phyloP scores from a whole-genome alignment of 2,113 vertebrate genomes.

The Ranitomeya imitator region DNA sequence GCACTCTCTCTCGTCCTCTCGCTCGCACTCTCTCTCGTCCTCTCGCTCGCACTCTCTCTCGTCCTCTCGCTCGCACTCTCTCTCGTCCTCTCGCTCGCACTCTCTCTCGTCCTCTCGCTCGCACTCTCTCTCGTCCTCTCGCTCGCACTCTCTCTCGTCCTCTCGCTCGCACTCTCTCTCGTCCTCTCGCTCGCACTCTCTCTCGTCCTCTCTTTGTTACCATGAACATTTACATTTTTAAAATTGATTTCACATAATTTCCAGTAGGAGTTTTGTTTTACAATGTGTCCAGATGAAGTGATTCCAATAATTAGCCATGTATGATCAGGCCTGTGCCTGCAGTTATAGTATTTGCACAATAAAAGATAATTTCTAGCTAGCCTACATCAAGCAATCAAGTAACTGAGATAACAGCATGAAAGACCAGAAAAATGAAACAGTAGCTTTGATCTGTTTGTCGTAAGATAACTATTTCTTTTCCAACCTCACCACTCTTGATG shows the following conservation, averaged over 20 bases:
- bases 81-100: too few species aligned
- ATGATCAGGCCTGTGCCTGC: not conserved
- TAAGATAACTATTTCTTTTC: not conserved
- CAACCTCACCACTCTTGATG: not conserved
- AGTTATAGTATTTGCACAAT: not conserved
- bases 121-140: too few species aligned
- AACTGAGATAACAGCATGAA: not conserved
- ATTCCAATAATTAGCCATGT: not conserved
- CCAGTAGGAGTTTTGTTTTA: not conserved
- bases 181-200: too few species aligned
- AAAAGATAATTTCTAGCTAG: not conserved
- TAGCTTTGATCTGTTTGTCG: not conserved
- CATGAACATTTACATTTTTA: not conserved
- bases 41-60: too few species aligned
- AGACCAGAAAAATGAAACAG: not conserved
- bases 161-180: too few species aligned
- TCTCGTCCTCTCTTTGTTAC: too few species aligned
- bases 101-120: too few species aligned
- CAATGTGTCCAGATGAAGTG: not conserved
- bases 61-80: too few species aligned
- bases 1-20: too few species aligned
- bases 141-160: too few species aligned
- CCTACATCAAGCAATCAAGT: not conserved
- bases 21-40: too few species aligned
- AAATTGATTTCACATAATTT: not conserved